phyloP scores from a whole-genome alignment of 2,888 invertebrate genomes.

The Ellobium chinense region DNA sequence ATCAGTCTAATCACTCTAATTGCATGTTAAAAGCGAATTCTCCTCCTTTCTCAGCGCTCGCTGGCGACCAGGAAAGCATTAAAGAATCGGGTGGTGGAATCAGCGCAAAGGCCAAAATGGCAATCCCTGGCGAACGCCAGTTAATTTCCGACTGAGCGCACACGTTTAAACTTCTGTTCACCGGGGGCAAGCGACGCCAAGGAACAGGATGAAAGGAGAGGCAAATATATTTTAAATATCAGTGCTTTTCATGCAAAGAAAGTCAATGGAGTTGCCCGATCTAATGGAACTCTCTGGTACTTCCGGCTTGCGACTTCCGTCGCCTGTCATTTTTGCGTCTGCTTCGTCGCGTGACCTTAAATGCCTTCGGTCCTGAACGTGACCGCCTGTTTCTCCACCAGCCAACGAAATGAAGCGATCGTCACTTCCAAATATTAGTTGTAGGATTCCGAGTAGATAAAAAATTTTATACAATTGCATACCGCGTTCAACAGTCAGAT shows the following conservation, averaged over 20 bases:
- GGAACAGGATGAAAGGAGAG: slow-evolving; percentile 23
- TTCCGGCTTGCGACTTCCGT: slow-evolving; percentile 31
- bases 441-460: too few species aligned
- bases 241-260: slow-evolving; percentile 29
- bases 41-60: slow-evolving; percentile 18
- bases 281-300: slow-evolving; percentile 48
- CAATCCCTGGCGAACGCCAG: slow-evolving; percentile 13
- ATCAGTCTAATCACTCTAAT: slow-evolving; percentile 46
- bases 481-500: too few species aligned
- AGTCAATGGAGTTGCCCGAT: slow-evolving; percentile 32
- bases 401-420: background rate
- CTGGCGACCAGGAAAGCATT: slow-evolving; percentile 27
- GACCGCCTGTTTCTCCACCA: background rate
- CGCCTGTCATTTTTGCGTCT: slow-evolving; percentile 38
- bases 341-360: slow-evolving; percentile 37
- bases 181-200: slow-evolving; percentile 6
- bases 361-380: slow-evolving; percentile 10
- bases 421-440: background rate
- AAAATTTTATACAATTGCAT: too few species aligned
- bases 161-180: slow-evolving; percentile 37
- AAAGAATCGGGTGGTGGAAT: slow-evolving; percentile 9
- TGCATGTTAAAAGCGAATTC: slow-evolving; percentile 42
- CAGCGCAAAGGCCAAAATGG: slow-evolving; percentile 15
- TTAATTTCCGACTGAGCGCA: slow-evolving; percentile 21
- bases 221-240: slow-evolving; percentile 40